Evolutionary conservation across 1,140 invertebrate genomes (phyloP).

Genomic region (Onthophagus taurus): DNA sequence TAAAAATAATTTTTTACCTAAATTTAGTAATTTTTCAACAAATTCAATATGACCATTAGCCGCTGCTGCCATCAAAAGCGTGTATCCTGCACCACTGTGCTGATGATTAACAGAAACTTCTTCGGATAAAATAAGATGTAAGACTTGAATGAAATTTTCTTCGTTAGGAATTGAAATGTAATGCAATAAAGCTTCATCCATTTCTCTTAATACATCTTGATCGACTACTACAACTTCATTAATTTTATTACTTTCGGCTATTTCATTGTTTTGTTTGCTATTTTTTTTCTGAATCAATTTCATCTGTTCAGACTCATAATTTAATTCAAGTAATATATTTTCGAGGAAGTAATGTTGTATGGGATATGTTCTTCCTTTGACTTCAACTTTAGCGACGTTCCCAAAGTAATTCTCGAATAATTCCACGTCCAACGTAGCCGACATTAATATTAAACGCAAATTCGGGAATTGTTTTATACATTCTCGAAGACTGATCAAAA

Average conservation of each 20-base stretch:
- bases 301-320: conserved; percentile 60
- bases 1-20: conserved; percentile 35
- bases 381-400: conserved; percentile 62
- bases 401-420: conserved; percentile 68
- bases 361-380: conserved; percentile 67
- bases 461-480: conserved; percentile 59
- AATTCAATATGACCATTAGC: conserved; percentile 50
- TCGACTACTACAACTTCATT: conserved; percentile 17
- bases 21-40: conserved; percentile 53
- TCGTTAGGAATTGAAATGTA: conserved; percentile 48
- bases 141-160: conserved; percentile 52
- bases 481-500: conserved; percentile 76
- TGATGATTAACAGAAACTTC: conserved; percentile 55
- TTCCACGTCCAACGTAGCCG: conserved; percentile 78
- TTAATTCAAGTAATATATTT: conserved; percentile 65
- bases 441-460: conserved; percentile 85
- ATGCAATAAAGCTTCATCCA: conserved; percentile 52
- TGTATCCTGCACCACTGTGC: conserved; percentile 56
- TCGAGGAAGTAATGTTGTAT: conserved; percentile 76
- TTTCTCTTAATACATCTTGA: conserved; percentile 31
- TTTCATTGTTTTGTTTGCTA: conserved; percentile 15
- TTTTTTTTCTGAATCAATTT: background rate
- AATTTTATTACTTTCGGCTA: background rate
- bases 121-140: conserved; percentile 56
- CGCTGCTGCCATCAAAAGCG: conserved; percentile 61